These are phyloP conservation scores for Acyrthosiphon pisum DNA, from an alignment of 1,140 invertebrate genomes.

Conservation along the genomic window DNA sequence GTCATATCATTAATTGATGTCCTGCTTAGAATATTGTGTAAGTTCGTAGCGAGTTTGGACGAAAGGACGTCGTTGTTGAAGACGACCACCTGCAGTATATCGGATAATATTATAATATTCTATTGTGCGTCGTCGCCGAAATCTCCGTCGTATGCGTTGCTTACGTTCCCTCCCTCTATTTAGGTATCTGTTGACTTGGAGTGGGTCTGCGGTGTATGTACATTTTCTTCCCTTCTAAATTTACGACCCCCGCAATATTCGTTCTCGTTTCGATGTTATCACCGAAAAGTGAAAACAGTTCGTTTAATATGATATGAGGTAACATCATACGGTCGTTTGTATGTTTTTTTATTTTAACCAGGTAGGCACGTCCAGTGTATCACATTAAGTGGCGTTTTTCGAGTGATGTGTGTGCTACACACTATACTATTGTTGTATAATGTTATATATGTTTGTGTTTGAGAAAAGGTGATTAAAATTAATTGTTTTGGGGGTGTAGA, in stretches of 20 bases:
- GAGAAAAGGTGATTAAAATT: background rate
- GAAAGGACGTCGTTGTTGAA: background rate
- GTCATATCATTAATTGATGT: background rate
- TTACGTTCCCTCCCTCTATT: background rate
- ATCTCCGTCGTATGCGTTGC: background rate
- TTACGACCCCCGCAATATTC: background rate
- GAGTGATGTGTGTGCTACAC: background rate
- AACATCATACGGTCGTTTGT: background rate
- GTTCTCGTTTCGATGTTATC: background rate
- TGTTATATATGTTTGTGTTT: background rate
- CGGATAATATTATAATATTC: background rate
- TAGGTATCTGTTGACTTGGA: background rate
- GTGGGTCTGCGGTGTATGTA: background rate
- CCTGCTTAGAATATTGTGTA: background rate
- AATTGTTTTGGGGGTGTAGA: background rate
- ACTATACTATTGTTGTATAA: background rate
- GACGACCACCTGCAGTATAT: background rate
- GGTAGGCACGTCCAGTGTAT: background rate
- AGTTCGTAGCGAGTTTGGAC: background rate
- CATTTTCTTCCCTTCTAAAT: background rate
- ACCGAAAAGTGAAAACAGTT: background rate
- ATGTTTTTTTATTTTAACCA: background rate
- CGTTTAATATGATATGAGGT: background rate
- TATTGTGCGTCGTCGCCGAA: background rate
- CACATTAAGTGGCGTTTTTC: background rate